Evolutionary conservation across 1,140 invertebrate genomes (phyloP).

Genomic region (Leptopilina clavipes): DNA sequence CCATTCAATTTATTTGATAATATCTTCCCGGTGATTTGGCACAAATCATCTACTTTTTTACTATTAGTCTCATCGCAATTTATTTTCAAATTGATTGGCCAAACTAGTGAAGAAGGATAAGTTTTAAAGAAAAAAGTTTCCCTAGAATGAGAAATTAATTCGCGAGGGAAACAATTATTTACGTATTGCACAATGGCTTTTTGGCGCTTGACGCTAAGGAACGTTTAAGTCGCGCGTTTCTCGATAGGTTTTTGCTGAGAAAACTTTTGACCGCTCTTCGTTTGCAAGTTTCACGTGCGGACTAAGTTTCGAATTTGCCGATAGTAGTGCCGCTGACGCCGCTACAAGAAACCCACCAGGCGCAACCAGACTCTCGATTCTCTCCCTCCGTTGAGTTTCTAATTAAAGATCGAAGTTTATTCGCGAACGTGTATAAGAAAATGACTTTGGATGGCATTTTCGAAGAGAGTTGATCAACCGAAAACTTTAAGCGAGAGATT

Average conservation of each 20-base stretch:
- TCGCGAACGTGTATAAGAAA: slow-evolving; percentile 35
- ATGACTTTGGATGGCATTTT: slow-evolving; percentile 10
- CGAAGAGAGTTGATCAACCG: too few relatives aligned
- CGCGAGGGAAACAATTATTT: slow-evolving; percentile 64
- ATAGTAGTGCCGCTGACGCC: slow-evolving; percentile 66
- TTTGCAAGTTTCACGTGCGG: slow-evolving; percentile 58
- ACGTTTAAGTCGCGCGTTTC: slow-evolving; percentile 55
- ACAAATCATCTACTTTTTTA: not conserved
- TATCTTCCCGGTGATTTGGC: not conserved
- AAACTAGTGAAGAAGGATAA: too few relatives aligned
- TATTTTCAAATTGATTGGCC: too few relatives aligned
- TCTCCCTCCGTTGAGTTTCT: slow-evolving; percentile 63
- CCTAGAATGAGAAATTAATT: not conserved
- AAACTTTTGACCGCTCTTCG: slow-evolving; percentile 53
- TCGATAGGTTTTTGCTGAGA: slow-evolving; percentile 60
- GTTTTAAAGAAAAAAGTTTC: not conserved
- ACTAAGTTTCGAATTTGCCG: slow-evolving; percentile 65
- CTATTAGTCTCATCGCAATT: too few relatives aligned
- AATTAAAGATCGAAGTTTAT: slow-evolving; percentile 72
- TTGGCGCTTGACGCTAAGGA: slow-evolving; percentile 47
- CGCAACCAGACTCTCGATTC: slow-evolving; percentile 58
- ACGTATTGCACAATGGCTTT: slow-evolving; percentile 43
- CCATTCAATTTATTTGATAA: not conserved
- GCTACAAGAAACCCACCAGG: slow-evolving; percentile 66
- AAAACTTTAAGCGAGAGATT: too few relatives aligned